A percentile compares a stretch with the other conserved stretches of the same genome.
Conservation (phyloP, 2,888 invertebrate genomes). For the Scaptomyza polygonia region DNA sequence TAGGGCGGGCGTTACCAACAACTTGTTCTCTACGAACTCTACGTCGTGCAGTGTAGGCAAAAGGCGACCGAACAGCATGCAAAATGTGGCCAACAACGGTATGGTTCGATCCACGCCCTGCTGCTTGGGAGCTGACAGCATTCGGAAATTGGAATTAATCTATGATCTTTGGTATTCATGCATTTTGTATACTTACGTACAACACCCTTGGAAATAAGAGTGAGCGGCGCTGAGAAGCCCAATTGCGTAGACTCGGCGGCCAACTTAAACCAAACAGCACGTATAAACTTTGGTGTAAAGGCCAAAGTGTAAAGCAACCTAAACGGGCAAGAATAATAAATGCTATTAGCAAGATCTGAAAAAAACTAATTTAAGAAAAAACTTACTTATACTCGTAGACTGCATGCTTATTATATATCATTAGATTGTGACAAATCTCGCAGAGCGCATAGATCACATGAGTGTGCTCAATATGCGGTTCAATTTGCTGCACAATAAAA, state of each 20-base stretch:
- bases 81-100: conserved; percentile 92
- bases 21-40: conserved; percentile 89
- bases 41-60: conserved; percentile 94
- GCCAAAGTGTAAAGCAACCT: conserved; percentile 92
- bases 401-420: conserved; percentile 92
- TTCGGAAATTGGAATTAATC: not conserved
- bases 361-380: too few species aligned
- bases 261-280: conserved; percentile 89
- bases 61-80: conserved; percentile 91
- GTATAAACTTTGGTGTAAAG: conserved; percentile 91
- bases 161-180: not conserved
- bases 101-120: conserved; percentile 87
- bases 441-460: conserved; percentile 89
- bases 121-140: conserved; percentile 84
- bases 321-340: not conserved
- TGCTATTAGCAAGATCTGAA: not conserved
- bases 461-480: conserved; percentile 83
- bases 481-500: conserved; percentile 84
- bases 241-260: conserved; percentile 82
- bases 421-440: conserved; percentile 92
- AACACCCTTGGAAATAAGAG: conserved; percentile 84
- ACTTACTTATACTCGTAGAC: conserved; percentile 92
- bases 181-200: conserved; percentile 81
- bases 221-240: conserved; percentile 84
- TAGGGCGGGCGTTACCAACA: conserved; percentile 65